phyloP scores from a whole-genome alignment of 2,888 invertebrate genomes.

The Cylindroiulus punctatus region DNA sequence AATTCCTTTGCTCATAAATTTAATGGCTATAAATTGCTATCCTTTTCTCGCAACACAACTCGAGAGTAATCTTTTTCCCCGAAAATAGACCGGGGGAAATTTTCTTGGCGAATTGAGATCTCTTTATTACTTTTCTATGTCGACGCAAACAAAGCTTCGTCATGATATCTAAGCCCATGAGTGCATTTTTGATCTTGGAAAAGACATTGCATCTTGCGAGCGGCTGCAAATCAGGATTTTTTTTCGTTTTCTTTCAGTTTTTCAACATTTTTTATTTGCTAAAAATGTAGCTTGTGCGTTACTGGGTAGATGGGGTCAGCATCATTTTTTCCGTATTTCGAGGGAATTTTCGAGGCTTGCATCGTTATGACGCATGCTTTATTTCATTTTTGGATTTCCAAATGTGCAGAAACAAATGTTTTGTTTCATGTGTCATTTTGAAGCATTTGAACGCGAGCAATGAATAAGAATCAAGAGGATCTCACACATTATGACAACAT shows the following conservation, averaged over 20 bases:
- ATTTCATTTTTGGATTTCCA: neutral
- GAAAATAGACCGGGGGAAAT: slow-evolving; percentile 18
- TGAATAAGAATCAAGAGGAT: too few species aligned
- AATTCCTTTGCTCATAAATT: slow-evolving; percentile 10
- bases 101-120: slow-evolving; percentile 10
- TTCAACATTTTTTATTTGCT: neutral
- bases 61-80: slow-evolving; percentile 1
- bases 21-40: slow-evolving; percentile 18
- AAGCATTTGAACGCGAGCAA: too few species aligned
- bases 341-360: neutral
- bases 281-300: neutral
- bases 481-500: too few species aligned
- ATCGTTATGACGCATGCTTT: neutral
- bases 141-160: slow-evolving; percentile 2
- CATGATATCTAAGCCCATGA: neutral
- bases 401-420: neutral
- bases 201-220: neutral
- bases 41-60: slow-evolving; percentile 18
- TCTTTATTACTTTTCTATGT: slow-evolving; percentile 18
- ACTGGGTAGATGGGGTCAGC: neutral
- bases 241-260: neutral
- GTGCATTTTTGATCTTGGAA: slow-evolving; percentile 10
- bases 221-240: neutral
- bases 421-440: neutral
- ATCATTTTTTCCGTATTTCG: neutral